Conservation (phyloP, 2,797 vertebrate genomes). For the Takifugu rubripes region DNA sequence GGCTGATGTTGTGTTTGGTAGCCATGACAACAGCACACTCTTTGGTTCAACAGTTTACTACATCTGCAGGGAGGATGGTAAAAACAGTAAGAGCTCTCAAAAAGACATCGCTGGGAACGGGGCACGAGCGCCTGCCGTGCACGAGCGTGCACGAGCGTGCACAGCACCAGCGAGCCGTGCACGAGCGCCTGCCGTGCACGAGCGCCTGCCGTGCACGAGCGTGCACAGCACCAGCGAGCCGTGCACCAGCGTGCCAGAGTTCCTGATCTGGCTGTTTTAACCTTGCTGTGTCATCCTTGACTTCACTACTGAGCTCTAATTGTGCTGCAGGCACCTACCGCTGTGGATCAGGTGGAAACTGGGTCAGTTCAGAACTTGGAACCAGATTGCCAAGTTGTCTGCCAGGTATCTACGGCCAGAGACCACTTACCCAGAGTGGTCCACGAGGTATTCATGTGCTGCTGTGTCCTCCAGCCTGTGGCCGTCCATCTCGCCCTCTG, state of each 20-base stretch:
- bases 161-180: too few relatives aligned
- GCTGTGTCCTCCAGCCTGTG: constrained; percentile 77
- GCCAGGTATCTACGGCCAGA: constrained; percentile 66
- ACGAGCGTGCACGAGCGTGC: too few relatives aligned
- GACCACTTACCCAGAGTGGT: background rate
- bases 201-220: too few relatives aligned
- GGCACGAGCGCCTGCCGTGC: background rate
- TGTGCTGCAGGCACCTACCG: constrained; percentile 75
- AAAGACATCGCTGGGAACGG: background rate
- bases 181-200: too few relatives aligned
- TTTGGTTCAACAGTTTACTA: constrained; percentile 82
- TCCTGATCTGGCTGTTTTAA: too few relatives aligned
- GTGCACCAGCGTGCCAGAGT: too few relatives aligned
- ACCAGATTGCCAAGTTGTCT: constrained; percentile 72
- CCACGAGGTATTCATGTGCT: background rate
- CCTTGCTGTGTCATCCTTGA: too few relatives aligned
- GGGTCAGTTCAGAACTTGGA: constrained; percentile 79
- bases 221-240: too few relatives aligned
- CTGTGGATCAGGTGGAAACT: constrained; percentile 76
- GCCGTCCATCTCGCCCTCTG: constrained; percentile 74
- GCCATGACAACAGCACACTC: constrained; percentile 81
- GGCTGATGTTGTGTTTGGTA: constrained; percentile 78
- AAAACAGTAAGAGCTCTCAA: constrained; percentile 69
- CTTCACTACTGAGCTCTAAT: too few relatives aligned
- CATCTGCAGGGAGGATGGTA: constrained; percentile 76